These are phyloP conservation scores for Uromys caudimaculatus DNA, from an alignment of 2,797 vertebrate species.

Conservation along the genomic window DNA sequence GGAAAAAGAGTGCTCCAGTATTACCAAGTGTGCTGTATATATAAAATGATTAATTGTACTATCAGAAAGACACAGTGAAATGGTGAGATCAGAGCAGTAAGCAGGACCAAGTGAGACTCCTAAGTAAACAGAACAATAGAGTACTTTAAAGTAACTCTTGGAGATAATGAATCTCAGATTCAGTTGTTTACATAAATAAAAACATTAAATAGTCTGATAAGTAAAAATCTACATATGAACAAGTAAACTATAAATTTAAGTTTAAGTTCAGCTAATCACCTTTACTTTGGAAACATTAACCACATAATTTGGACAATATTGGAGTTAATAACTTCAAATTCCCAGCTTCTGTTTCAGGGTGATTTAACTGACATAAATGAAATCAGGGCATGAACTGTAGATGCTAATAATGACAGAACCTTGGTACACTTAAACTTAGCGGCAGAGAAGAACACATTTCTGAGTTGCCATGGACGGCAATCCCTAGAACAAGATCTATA, in stretches of 20 bases:
- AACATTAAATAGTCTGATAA: not conserved
- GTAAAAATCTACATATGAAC: not conserved
- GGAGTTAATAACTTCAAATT: not conserved
- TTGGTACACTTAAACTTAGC: not conserved
- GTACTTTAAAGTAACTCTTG: not conserved
- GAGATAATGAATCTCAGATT: not conserved
- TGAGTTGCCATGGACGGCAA: not conserved
- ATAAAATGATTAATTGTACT: not conserved
- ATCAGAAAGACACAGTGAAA: not conserved
- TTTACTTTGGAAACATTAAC: not conserved
- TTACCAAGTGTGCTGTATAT: not conserved
- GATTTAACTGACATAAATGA: not conserved
- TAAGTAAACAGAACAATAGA: conserved; percentile 35
- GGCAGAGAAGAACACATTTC: not conserved
- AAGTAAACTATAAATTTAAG: not conserved
- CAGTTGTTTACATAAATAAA: not conserved
- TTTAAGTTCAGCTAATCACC: not conserved
- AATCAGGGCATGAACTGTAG: not conserved
- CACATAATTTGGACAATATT: not conserved
- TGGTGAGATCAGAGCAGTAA: conserved; percentile 11
- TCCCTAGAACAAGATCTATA: not conserved
- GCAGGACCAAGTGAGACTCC: not conserved
- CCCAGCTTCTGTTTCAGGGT: not conserved
- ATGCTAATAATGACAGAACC: not conserved
- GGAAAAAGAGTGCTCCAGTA: not conserved